These are phyloP conservation scores for Rotaria magnacalcarata DNA, from an alignment of 2,888 invertebrate species.

Conservation along the genomic window DNA sequence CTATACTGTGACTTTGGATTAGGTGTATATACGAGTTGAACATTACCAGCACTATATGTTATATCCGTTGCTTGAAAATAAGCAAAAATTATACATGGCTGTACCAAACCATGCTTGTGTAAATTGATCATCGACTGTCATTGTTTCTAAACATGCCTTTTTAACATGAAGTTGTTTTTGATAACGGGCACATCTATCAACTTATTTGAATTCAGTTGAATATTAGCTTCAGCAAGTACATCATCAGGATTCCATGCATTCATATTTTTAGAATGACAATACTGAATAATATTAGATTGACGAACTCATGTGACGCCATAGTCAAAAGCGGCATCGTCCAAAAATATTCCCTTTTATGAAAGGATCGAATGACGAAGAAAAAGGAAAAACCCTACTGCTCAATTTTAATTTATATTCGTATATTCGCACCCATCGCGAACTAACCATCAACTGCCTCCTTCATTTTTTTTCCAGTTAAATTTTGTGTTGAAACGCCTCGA, in stretches of 20 bases:
- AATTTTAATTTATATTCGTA: no score
- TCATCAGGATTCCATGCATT: constrained; percentile 14
- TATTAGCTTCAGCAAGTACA: not conserved
- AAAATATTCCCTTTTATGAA: not conserved
- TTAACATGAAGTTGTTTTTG: not conserved
- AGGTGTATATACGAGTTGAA: not conserved
- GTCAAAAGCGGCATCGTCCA: not conserved
- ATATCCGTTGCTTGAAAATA: constrained; percentile 3
- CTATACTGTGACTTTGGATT: not conserved
- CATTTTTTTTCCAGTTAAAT: no score
- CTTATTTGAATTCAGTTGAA: not conserved
- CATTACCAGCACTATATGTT: not conserved
- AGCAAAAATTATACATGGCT: not conserved
- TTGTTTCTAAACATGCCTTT: not conserved
- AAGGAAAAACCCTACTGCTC: no score
- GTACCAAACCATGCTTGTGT: constrained; percentile 25
- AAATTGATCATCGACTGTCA: not conserved
- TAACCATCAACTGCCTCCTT: no score
- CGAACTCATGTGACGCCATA: not conserved
- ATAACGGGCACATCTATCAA: not conserved
- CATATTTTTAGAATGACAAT: constrained; percentile 1
- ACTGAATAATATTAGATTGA: not conserved
- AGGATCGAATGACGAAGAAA: no score
- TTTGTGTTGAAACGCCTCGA: no score
- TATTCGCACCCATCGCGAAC: no score